Conservation (phyloP, 2,797 vertebrate genomes). For the Accipiter fasciatus region DNA sequence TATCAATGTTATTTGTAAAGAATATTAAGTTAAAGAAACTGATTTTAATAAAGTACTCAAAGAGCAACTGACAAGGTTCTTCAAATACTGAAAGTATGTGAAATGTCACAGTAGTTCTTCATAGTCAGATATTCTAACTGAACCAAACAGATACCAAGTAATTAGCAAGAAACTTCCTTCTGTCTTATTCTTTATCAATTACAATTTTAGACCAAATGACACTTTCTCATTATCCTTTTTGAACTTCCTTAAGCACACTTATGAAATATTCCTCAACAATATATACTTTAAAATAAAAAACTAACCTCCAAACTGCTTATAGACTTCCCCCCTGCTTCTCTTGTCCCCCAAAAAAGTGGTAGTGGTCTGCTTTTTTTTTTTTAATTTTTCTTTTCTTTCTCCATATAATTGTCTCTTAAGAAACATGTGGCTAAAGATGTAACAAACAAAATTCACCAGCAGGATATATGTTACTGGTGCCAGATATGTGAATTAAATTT, state of each 20-base stretch:
- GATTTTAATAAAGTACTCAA: neutral
- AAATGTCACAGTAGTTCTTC: constrained; percentile 8
- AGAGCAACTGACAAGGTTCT: neutral
- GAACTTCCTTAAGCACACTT: constrained; percentile 45
- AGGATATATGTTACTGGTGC: neutral
- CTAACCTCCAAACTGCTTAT: neutral
- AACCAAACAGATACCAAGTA: neutral
- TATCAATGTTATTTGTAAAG: neutral
- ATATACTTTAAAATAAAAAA: neutral
- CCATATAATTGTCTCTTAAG: neutral
- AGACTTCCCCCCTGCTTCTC: neutral
- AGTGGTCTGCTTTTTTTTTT: neutral
- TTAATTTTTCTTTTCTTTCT: neutral
- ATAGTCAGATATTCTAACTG: constrained; percentile 1
- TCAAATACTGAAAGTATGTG: neutral
- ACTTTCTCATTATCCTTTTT: constrained; percentile 54
- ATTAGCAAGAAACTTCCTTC: constrained; percentile 2
- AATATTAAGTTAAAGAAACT: neutral
- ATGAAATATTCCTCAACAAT: neutral
- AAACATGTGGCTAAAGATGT: neutral
- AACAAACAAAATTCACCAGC: neutral
- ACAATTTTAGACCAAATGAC: constrained; percentile 39
- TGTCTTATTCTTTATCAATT: constrained; percentile 28
- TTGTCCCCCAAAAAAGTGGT: fast-evolving
- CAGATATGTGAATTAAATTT: neutral